phyloP scores from a whole-genome alignment of 2,113 vertebrate genomes.

The Bufo bufo region DNA sequence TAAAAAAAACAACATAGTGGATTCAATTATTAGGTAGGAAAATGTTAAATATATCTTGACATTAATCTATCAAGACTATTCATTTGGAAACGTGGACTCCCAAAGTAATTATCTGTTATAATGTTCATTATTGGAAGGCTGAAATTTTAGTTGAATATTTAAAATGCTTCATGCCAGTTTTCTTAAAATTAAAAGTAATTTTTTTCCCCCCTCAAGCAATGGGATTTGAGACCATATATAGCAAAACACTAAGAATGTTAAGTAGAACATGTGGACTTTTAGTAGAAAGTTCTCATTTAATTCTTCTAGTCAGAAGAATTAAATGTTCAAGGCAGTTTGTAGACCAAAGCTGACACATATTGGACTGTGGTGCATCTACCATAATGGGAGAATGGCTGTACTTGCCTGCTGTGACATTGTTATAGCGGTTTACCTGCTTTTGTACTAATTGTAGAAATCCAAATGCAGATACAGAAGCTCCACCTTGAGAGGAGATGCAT shows the following conservation, averaged over 20 bases:
- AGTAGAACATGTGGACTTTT: not conserved
- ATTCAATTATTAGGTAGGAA: slow-evolving; percentile 44
- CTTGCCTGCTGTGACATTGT: too few species aligned
- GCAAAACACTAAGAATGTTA: slow-evolving; percentile 7
- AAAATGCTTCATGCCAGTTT: slow-evolving; percentile 44
- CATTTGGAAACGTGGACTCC: slow-evolving; percentile 43
- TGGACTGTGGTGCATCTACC: not conserved
- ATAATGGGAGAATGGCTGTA: not conserved
- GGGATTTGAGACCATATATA: slow-evolving; percentile 35
- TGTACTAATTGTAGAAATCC: too few species aligned
- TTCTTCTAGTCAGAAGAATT: not conserved
- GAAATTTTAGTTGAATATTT: slow-evolving; percentile 54
- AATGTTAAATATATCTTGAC: slow-evolving; percentile 55
- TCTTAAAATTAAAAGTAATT: slow-evolving; percentile 41
- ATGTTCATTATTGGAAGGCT: slow-evolving; percentile 54
- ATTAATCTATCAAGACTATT: slow-evolving; percentile 55
- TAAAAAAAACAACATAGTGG: slow-evolving; percentile 39
- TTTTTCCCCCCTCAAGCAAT: slow-evolving; percentile 18
- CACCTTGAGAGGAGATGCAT: too few species aligned
- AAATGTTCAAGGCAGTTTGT: not conserved
- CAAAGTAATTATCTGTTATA: slow-evolving; percentile 54
- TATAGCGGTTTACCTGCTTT: too few species aligned
- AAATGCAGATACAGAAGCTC: too few species aligned
- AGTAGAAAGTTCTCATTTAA: not conserved
- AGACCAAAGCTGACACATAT: not conserved